Base-by-base conservation (phyloP, 2,797 vertebrate species). In the Notamacropus eugenii region DNA sequence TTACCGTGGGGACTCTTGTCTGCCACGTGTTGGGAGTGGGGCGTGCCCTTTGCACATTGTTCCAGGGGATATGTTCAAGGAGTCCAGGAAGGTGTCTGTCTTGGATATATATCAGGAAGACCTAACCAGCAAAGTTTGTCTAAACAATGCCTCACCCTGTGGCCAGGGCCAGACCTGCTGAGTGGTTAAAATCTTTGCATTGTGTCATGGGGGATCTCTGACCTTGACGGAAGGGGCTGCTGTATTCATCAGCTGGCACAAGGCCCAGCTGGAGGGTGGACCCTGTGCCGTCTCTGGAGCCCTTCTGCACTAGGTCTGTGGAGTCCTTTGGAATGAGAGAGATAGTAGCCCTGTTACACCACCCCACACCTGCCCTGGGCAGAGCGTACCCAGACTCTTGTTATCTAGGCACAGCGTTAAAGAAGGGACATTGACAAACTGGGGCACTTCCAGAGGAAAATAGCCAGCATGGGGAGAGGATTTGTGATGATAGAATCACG, bases 81-180 rank as follows among this genome's bases (percentile, higher is more conserved):
- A 97, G 82, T 93, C 74, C 95, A 98, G 97, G 97, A 97, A 96
- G 97, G 93, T 95, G 90, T 90, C 96, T 94, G 93, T 97, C 82
- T 97, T 97, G 97, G 97, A 97, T 97, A 94, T 98, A 97, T 98
- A 97, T 92, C 98, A 96, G 97, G 97, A 97, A 98, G 97, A 97
- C 92, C 96, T 95, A 97, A 93, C 82, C 97, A 94, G 93, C 29
- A 1, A 82, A 95, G 94, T 96, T 97, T 96, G 93, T 96, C 12
- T 92, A 97, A 97, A 98, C 97, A 97, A 97, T 97, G 91, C 74
- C 1, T 98, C 96, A 97, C 96, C 96, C 96, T 97, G 93, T 87
- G 54, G 54, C 90, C 90, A 55, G 54, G 34, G 90, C 90, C 29
- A 91, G 55, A 91, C 97, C 92, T 27, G 94, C 95, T 96, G 91